A percentile compares a stretch with the other conserved stretches of the same genome.
Evolutionary conservation across 1,140 invertebrate species (phyloP).

Genomic region (Sweltsa coloradensis): DNA sequence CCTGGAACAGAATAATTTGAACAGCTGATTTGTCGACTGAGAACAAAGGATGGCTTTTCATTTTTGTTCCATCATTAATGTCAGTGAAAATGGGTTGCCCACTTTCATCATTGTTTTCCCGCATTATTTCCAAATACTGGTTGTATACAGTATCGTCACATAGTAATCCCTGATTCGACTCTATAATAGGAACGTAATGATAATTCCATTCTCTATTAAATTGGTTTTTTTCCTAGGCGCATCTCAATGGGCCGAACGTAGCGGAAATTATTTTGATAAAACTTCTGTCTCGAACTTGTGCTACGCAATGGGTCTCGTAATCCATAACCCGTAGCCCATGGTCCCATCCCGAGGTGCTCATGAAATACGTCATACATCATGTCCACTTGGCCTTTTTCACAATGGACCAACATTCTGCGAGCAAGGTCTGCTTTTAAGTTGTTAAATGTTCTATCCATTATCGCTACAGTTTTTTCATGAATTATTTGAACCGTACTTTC

Average conservation of each 20-base stretch:
- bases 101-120: background rate
- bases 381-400: background rate
- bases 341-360: background rate
- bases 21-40: constrained; percentile 3
- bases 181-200: constrained; percentile 5
- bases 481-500: background rate
- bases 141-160: background rate
- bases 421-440: background rate
- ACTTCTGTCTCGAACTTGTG: background rate
- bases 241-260: background rate
- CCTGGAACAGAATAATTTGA: constrained; percentile 9
- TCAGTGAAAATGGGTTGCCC: background rate
- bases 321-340: background rate
- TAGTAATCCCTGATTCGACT: constrained; percentile 1
- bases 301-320: background rate
- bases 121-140: constrained; percentile 4
- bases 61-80: constrained; percentile 1
- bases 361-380: background rate
- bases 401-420: background rate
- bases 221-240: constrained; percentile 4
- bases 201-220: constrained; percentile 6
- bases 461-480: background rate
- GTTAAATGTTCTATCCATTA: background rate
- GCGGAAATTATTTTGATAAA: constrained; percentile 1
- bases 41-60: constrained; percentile 1